phyloP scores from a whole-genome alignment of 35 echinoderm and acorn worm genomes.

The Heliocidaris tuberculata region DNA sequence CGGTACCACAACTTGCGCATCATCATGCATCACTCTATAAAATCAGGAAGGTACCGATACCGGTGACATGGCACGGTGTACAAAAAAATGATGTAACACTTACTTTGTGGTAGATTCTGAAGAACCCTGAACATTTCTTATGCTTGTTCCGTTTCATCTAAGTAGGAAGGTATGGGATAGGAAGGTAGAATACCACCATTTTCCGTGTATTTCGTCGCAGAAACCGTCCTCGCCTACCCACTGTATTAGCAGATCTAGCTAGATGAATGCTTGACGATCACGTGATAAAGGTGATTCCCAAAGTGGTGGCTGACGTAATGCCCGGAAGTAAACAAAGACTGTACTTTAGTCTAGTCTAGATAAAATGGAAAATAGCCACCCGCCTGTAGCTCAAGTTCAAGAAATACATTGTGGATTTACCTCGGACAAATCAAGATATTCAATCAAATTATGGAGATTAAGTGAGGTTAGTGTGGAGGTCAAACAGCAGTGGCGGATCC shows the following conservation, averaged over 20 bases:
- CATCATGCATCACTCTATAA: no score
- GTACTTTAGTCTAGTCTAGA: no score
- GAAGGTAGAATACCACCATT: neutral
- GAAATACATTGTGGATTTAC: no score
- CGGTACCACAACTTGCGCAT: no score
- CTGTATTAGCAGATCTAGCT: no score
- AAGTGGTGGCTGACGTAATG: neutral
- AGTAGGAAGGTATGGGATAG: neutral
- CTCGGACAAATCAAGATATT: no score
- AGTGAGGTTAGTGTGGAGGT: no score
- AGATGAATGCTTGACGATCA: no score
- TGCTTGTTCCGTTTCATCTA: neutral
- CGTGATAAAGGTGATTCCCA: neutral
- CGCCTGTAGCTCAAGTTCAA: neutral
- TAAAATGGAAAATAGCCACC: neutral
- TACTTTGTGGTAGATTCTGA: constrained; percentile 4
- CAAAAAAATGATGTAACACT: neutral
- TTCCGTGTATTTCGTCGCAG: neutral
- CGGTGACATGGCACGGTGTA: no score
- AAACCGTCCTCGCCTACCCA: neutral
- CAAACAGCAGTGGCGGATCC: no score
- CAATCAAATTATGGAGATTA: no score
- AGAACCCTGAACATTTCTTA: neutral
- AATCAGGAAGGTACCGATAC: no score
- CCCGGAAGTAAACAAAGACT: neutral